Conservation (phyloP, 2,113 vertebrate species). For the Scalopus aquaticus region DNA sequence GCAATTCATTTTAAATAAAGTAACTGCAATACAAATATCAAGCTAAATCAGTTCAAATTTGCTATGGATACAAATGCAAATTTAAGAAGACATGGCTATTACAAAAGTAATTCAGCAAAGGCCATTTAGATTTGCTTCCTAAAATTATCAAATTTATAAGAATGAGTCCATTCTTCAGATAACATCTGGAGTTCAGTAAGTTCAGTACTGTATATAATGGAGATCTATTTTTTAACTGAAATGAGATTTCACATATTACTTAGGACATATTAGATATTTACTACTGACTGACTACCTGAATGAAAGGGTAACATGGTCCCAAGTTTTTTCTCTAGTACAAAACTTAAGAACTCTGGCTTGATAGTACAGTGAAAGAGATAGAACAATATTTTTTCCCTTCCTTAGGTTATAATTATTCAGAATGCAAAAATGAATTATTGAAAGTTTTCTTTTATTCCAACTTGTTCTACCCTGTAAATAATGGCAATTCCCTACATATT, state of each 20-base stretch:
- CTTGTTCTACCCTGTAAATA: background rate
- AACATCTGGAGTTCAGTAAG: background rate
- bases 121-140: background rate
- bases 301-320: background rate
- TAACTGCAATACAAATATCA: background rate
- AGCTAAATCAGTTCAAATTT: conserved; percentile 39
- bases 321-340: background rate
- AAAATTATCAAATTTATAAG: conserved; percentile 36
- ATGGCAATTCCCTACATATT: background rate
- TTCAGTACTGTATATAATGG: background rate
- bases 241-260: background rate
- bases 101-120: conserved; percentile 41
- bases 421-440: background rate
- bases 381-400: background rate
- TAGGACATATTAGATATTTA: background rate
- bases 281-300: background rate
- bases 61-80: conserved; percentile 41
- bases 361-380: background rate
- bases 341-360: background rate
- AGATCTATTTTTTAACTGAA: background rate
- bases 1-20: conserved; percentile 17
- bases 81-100: conserved; percentile 24
- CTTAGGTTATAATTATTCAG: background rate
- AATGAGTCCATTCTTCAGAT: background rate
- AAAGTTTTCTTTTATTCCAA: background rate